phyloP scores from a whole-genome alignment of 2,113 vertebrate genomes.

The Anguilla rostrata region DNA sequence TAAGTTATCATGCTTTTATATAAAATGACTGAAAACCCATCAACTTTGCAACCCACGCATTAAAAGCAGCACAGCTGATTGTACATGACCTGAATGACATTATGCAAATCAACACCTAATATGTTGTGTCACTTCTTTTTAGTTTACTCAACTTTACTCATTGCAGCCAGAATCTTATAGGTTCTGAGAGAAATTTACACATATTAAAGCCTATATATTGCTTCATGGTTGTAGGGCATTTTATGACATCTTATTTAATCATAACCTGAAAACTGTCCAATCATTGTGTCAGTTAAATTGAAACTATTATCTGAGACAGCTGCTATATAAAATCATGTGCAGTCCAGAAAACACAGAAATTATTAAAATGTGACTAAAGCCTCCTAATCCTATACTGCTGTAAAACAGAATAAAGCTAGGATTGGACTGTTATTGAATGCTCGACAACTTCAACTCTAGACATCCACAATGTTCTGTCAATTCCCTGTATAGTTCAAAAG shows the following conservation, averaged over 20 bases:
- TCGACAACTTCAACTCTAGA: constrained; percentile 31
- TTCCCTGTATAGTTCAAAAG: constrained; percentile 13
- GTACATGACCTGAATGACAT: not conserved
- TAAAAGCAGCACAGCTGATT: not conserved
- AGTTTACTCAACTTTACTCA: not conserved
- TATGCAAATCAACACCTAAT: not conserved
- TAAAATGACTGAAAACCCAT: not conserved
- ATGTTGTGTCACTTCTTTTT: not conserved
- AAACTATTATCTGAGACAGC: constrained; percentile 19
- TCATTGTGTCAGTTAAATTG: constrained; percentile 23
- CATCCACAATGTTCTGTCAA: constrained; percentile 11
- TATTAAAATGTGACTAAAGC: constrained; percentile 54
- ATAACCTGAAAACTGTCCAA: constrained; percentile 12
- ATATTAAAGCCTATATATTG: not conserved
- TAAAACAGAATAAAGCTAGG: constrained; percentile 42
- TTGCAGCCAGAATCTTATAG: not conserved
- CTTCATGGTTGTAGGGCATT: not conserved
- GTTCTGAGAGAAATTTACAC: not conserved
- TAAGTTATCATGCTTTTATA: not conserved
- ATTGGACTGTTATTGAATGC: constrained; percentile 39
- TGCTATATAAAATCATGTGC: constrained; percentile 27
- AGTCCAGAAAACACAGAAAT: constrained; percentile 24
- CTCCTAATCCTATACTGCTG: constrained; percentile 49
- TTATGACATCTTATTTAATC: constrained; percentile 13
- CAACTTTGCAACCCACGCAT: not conserved